Conservation (phyloP, 64 coral and sea anemone genomes). For the Actinia equina region DNA sequence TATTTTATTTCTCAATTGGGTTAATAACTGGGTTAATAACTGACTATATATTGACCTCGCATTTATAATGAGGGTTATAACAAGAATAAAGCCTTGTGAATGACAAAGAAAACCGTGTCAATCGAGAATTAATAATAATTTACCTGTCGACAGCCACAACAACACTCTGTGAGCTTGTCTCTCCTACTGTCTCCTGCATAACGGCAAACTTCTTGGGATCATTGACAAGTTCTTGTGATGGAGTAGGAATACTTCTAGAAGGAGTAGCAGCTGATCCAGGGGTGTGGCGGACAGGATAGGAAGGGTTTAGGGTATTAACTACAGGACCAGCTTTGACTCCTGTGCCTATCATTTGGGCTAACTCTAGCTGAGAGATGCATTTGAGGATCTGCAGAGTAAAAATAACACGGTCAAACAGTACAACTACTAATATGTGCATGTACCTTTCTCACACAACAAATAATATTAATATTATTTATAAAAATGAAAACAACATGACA, state of each 20-base stretch:
- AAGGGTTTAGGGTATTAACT: conserved; percentile 11
- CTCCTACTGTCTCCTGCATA: conserved; percentile 87
- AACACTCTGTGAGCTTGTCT: conserved; percentile 85
- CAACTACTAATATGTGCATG: too few species aligned
- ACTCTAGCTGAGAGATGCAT: conserved; percentile 94
- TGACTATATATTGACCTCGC: too few species aligned
- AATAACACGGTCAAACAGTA: too few species aligned
- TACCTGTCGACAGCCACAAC: conserved; percentile 95
- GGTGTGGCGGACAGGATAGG: background rate
- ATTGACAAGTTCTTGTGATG: conserved; percentile 62
- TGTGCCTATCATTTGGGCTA: conserved; percentile 94
- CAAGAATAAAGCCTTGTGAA: too few species aligned
- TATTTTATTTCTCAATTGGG: too few species aligned
- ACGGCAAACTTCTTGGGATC: conserved; percentile 88
- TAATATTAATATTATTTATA: too few species aligned
- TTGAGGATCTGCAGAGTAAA: conserved; percentile 71
- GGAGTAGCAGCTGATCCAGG: background rate
- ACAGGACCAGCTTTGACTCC: conserved; percentile 77
- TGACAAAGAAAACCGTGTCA: too few species aligned
- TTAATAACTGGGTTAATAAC: too few species aligned
- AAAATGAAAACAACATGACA: too few species aligned
- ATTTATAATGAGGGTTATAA: too few species aligned
- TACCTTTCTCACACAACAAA: too few species aligned
- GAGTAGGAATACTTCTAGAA: background rate
- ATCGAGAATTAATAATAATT: too few species aligned